These are phyloP conservation scores for Leptinotarsa defecta DNA, from an alignment of 1,140 invertebrate species.

Conservation along the genomic window DNA sequence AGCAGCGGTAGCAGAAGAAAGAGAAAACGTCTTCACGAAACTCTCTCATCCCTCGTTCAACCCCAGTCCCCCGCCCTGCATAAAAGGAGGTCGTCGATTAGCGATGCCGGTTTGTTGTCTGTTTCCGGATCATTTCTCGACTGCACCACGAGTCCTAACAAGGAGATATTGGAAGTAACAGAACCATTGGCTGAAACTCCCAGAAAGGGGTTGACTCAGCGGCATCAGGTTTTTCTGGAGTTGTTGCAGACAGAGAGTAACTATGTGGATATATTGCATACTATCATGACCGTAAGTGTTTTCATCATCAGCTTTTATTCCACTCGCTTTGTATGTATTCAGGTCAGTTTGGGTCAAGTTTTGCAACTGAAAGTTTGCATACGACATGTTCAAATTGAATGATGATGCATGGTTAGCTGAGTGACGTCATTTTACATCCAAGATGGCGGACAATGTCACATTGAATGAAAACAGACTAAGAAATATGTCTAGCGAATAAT, in stretches of 20 bases:
- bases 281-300: constrained; percentile 79
- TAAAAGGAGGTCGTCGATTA: constrained; percentile 78
- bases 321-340: too few relatives aligned
- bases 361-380: too few relatives aligned
- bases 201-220: constrained; percentile 71
- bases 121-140: constrained; percentile 87
- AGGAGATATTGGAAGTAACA: constrained; percentile 64
- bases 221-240: constrained; percentile 90
- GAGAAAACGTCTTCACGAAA: constrained; percentile 71
- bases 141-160: constrained; percentile 76
- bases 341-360: too few relatives aligned
- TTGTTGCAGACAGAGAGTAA: constrained; percentile 95
- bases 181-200: constrained; percentile 63
- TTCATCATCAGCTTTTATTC: not conserved
- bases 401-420: too few relatives aligned
- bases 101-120: constrained; percentile 80
- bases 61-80: constrained; percentile 63
- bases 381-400: too few relatives aligned
- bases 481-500: too few relatives aligned
- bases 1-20: constrained; percentile 64
- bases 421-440: too few relatives aligned
- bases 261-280: constrained; percentile 93
- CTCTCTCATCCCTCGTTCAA: constrained; percentile 48
- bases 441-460: too few relatives aligned
- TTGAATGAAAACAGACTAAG: too few relatives aligned